phyloP scores from a whole-genome alignment of 2,888 invertebrate species.

The Cataglyphis altisquamis region DNA sequence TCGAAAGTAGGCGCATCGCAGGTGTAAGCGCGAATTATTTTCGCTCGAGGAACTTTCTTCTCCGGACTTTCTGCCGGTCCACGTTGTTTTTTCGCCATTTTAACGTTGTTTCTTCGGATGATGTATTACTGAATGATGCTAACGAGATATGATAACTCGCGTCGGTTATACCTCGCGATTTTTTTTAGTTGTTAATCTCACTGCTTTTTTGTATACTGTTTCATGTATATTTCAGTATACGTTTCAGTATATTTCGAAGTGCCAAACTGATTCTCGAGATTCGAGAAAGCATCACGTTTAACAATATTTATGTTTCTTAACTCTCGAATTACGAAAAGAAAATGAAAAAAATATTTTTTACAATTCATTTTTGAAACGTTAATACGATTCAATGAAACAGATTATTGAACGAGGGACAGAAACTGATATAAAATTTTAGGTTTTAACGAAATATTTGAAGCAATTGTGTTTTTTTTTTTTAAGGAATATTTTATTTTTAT shows the following conservation, averaged over 20 bases:
- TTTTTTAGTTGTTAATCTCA: constrained; percentile 7
- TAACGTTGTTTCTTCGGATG: constrained; percentile 11
- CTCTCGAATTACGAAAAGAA: constrained; percentile 3
- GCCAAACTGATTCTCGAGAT: constrained; percentile 1
- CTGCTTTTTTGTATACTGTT: constrained; percentile 1
- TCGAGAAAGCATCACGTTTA: not conserved
- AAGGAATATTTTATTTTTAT: constrained; percentile 3
- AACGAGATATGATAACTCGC: constrained; percentile 35
- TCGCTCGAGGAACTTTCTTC: constrained; percentile 45
- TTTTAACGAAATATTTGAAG: not conserved
- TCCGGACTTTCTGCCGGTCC: not conserved
- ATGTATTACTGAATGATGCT: constrained; percentile 18
- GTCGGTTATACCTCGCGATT: constrained; percentile 3
- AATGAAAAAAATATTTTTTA: not conserved
- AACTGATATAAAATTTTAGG: not conserved
- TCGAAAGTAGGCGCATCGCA: constrained; percentile 68
- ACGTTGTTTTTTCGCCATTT: constrained; percentile 28
- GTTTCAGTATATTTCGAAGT: not conserved
- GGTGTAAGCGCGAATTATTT: constrained; percentile 62
- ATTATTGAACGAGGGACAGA: not conserved
- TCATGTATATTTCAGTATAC: not conserved
- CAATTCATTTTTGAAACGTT: not conserved
- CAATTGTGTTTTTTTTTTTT: not conserved
- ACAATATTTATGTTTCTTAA: not conserved
- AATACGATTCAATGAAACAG: not conserved